Percentiles rank a stretch among this genome's conserved stretches.
Conservation (phyloP, 2,113 vertebrate genomes). For the Pangasianodon hypophthalmus region DNA sequence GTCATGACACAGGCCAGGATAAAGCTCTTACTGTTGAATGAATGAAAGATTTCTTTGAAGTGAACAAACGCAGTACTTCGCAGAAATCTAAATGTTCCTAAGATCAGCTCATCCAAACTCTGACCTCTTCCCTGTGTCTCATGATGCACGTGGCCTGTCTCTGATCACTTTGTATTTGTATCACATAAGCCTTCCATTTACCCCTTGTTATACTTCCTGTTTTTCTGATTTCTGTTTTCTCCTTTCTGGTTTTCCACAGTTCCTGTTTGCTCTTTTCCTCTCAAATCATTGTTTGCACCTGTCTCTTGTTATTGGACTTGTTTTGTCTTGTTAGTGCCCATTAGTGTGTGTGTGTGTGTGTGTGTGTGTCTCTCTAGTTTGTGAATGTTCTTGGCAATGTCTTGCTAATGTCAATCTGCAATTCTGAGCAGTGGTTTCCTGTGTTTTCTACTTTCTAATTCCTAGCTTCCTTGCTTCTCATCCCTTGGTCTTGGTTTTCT, state of each 20-base stretch:
- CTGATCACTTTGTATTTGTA: constrained; percentile 19
- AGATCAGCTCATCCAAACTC: neutral
- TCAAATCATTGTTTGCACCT: constrained; percentile 18
- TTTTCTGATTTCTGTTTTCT: constrained; percentile 23
- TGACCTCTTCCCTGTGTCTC: neutral
- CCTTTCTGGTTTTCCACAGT: constrained; percentile 18
- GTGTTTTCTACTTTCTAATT: constrained; percentile 13
- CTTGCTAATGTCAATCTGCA: constrained; percentile 29
- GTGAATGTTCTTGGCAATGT: neutral
- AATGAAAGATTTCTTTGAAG: neutral
- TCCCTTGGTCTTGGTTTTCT: neutral
- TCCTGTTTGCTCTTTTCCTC: constrained; percentile 19
- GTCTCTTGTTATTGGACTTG: constrained; percentile 15
- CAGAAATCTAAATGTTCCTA: neutral
- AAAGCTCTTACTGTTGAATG: neutral
- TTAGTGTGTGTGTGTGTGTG: neutral
- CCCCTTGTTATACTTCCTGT: constrained; percentile 11
- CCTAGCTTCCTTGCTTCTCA: neutral
- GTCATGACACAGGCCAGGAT: neutral
- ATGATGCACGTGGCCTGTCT: neutral
- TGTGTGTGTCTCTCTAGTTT: neutral
- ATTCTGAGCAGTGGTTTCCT: constrained; percentile 19
- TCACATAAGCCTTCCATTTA: constrained; percentile 20
- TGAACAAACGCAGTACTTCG: neutral
- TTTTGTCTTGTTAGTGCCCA: constrained; percentile 18